Percentiles rank a stretch among this genome's conserved stretches.
Evolutionary conservation across 2,113 vertebrate genomes (phyloP).

Genomic region (Cinclus cinclus): DNA sequence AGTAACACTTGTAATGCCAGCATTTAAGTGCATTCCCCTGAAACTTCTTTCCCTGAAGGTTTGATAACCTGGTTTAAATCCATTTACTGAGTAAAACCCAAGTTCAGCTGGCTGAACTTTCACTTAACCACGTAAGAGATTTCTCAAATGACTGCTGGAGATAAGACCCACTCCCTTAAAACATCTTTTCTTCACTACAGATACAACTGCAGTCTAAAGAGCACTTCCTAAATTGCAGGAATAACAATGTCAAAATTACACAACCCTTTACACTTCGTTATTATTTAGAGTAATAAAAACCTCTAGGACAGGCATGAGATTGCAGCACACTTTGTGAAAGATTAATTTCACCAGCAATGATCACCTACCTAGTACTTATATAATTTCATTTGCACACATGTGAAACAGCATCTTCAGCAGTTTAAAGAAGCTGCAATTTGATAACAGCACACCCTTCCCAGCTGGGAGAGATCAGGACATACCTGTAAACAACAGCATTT

Average conservation of each 20-base stretch:
- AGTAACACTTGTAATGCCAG: neutral
- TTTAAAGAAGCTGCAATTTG: neutral
- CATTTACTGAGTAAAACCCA: neutral
- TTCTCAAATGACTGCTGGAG: neutral
- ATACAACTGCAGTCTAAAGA: neutral
- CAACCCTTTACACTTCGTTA: neutral
- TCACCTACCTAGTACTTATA: neutral
- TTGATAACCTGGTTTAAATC: neutral
- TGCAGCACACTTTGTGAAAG: neutral
- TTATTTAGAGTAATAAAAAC: neutral
- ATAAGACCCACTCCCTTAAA: neutral
- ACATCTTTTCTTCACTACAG: neutral
- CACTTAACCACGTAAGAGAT: neutral
- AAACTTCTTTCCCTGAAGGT: neutral
- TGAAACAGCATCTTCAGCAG: neutral
- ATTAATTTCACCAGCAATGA: neutral
- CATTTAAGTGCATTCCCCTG: neutral
- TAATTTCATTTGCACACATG: neutral
- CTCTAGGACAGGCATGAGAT: neutral
- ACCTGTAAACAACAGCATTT: neutral
- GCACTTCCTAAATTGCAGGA: neutral
- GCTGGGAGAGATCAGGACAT: neutral
- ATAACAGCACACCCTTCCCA: neutral
- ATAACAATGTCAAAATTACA: neutral
- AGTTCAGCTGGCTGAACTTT: neutral